Percentiles rank a stretch among this genome's conserved stretches.
phyloP scores from a whole-genome alignment of 2,888 invertebrate genomes.

The Oscheius sp. region DNA sequence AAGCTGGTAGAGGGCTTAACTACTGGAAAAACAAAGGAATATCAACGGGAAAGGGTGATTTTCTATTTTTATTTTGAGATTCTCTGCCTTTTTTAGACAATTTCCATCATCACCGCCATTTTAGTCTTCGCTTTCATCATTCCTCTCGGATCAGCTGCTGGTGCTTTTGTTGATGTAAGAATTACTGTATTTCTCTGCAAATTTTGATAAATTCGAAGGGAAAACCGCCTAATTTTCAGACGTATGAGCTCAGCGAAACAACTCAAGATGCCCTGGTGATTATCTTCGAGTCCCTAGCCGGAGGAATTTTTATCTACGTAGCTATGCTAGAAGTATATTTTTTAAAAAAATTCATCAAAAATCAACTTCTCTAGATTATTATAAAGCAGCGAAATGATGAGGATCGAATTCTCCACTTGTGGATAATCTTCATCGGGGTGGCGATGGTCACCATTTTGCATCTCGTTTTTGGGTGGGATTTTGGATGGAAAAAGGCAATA shows the following conservation, averaged over 20 bases:
- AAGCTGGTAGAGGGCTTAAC: not conserved
- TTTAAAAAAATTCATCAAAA: too few relatives aligned
- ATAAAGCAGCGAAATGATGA: not conserved
- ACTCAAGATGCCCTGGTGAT: not conserved
- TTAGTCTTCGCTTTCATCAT: not conserved
- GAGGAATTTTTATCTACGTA: conserved; percentile 13
- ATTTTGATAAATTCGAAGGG: not conserved
- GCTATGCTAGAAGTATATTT: not conserved
- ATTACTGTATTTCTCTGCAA: too few relatives aligned
- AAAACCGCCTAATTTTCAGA: too few relatives aligned
- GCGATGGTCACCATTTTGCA: not conserved
- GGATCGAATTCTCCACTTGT: conserved; percentile 1
- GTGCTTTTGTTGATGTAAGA: not conserved
- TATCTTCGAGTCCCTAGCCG: conserved; percentile 1
- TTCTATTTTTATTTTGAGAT: not conserved
- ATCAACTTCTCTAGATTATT: too few relatives aligned
- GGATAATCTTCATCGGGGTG: not conserved
- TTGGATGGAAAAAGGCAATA: too few relatives aligned
- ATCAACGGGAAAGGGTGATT: not conserved
- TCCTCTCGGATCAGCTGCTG: not conserved
- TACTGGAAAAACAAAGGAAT: not conserved
- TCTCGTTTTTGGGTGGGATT: conserved; percentile 1
- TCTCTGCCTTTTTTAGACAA: not conserved
- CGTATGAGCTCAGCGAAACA: not conserved
- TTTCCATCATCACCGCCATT: conserved; percentile 4